Evolutionary conservation across 2,888 invertebrate species (phyloP).

Genomic region (Sinotaia quadrata): DNA sequence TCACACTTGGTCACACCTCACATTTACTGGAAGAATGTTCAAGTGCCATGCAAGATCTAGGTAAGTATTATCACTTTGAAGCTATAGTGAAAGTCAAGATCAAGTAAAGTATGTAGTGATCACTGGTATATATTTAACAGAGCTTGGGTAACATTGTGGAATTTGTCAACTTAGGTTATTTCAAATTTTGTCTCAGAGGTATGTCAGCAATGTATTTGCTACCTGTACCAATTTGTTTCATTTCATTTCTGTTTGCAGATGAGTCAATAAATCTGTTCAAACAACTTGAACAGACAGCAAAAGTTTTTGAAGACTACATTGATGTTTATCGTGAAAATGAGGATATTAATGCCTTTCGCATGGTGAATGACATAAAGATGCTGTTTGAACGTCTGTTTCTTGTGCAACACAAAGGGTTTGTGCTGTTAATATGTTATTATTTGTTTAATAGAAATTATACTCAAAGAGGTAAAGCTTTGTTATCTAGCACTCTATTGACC

Average conservation of each 20-base stretch:
- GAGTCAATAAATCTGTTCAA: slow-evolving; percentile 16
- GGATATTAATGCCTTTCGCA: slow-evolving; percentile 22
- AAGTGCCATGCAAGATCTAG: slow-evolving; percentile 23
- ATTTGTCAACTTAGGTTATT: no score
- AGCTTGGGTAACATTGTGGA: background rate
- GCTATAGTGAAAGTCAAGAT: background rate
- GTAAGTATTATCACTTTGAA: slow-evolving; percentile 10
- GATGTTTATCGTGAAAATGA: slow-evolving; percentile 20
- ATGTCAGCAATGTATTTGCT: background rate
- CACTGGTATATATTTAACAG: background rate
- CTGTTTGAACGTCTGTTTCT: slow-evolving; percentile 35
- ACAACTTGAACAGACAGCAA: slow-evolving; percentile 23
- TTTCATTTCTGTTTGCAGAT: slow-evolving; percentile 16
- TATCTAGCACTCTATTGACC: no score
- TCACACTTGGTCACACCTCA: slow-evolving; percentile 28
- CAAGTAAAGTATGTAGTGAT: background rate
- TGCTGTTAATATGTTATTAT: background rate
- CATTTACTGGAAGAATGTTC: slow-evolving; percentile 32
- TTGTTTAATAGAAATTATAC: background rate
- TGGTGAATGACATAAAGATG: slow-evolving; percentile 35
- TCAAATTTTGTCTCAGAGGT: background rate
- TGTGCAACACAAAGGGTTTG: slow-evolving; percentile 27
- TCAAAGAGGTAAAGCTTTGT: no score
- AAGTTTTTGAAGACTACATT: slow-evolving; percentile 30
- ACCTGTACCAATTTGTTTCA: background rate